Conservation (phyloP, 2,888 invertebrate genomes). For the Charanyca ferruginea region DNA sequence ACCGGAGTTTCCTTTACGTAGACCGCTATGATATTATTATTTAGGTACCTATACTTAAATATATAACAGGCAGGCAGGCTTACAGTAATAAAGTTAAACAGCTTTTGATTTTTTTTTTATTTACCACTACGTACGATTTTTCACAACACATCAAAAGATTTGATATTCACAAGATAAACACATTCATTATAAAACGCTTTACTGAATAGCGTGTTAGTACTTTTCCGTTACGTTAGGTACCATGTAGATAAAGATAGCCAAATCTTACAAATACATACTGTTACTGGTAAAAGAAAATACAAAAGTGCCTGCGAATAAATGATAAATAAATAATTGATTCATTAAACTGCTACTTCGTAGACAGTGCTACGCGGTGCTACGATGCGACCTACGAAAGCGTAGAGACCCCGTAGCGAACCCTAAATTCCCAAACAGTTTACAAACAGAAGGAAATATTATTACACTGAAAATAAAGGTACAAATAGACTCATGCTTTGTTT, state of each 20-base stretch:
- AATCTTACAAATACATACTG: too few species aligned
- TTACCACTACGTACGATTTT: too few species aligned
- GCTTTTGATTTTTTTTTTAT: too few species aligned
- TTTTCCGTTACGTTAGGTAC: too few species aligned
- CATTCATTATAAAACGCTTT: too few species aligned
- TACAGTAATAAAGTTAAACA: too few species aligned
- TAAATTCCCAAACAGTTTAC: not conserved
- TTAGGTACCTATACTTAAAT: not conserved
- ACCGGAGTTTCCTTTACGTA: constrained; percentile 11
- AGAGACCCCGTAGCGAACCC: not conserved
- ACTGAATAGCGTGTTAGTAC: too few species aligned
- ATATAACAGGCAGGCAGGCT: too few species aligned
- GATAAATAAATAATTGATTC: not conserved
- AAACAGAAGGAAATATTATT: not conserved
- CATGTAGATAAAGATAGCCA: not conserved
- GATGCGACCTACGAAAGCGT: constrained; percentile 20
- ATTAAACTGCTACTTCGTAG: not conserved
- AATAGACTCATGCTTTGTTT: not conserved
- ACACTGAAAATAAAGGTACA: not conserved
- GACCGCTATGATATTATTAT: not conserved
- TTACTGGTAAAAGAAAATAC: not conserved
- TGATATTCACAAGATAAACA: too few species aligned
- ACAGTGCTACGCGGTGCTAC: constrained; percentile 20
- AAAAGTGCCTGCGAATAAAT: not conserved
- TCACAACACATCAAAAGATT: too few species aligned